phyloP scores from a whole-genome alignment of 2,797 vertebrate genomes.

The Sebastes kiyomatsui region DNA sequence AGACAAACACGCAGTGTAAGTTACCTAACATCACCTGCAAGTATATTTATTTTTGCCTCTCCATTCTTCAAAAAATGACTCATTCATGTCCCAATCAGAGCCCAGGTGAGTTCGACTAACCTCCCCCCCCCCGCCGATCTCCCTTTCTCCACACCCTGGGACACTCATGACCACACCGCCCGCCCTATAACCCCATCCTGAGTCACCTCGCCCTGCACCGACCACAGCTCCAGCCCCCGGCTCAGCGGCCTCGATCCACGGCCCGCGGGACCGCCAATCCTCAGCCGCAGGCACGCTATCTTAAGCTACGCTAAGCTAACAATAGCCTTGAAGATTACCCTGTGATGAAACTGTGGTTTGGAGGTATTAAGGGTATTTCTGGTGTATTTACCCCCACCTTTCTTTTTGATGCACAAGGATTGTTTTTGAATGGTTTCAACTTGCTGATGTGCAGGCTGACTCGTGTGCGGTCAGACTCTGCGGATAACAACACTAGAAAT shows the following conservation, averaged over 20 bases:
- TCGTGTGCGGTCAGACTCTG: slow-evolving; percentile 15
- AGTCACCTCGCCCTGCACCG: slow-evolving; percentile 45
- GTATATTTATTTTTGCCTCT: slow-evolving; percentile 12
- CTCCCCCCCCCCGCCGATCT: neutral
- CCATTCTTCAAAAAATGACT: slow-evolving; percentile 50
- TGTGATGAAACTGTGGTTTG: slow-evolving; percentile 67
- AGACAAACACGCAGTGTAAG: slow-evolving; percentile 17
- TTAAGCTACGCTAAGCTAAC: slow-evolving; percentile 41
- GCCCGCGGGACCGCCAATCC: neutral
- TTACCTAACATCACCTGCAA: slow-evolving; percentile 44
- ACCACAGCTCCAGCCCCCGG: slow-evolving; percentile 23
- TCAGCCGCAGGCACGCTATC: slow-evolving; percentile 16
- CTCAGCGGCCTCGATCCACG: slow-evolving; percentile 1
- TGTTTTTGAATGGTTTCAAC: slow-evolving; percentile 32
- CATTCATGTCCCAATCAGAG: slow-evolving; percentile 44
- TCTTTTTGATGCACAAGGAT: slow-evolving; percentile 24
- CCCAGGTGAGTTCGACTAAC: slow-evolving; percentile 32
- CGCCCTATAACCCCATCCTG: slow-evolving; percentile 19
- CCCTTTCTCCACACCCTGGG: slow-evolving; percentile 65
- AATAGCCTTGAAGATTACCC: slow-evolving; percentile 42
- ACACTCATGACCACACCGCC: slow-evolving; percentile 47
- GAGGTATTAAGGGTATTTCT: slow-evolving; percentile 40
- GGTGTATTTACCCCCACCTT: slow-evolving; percentile 1
- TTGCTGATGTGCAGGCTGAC: slow-evolving; percentile 29
- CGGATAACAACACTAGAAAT: neutral